Evolutionary conservation across 2,888 invertebrate species (phyloP).

Genomic region (Campoplex nolae): DNA sequence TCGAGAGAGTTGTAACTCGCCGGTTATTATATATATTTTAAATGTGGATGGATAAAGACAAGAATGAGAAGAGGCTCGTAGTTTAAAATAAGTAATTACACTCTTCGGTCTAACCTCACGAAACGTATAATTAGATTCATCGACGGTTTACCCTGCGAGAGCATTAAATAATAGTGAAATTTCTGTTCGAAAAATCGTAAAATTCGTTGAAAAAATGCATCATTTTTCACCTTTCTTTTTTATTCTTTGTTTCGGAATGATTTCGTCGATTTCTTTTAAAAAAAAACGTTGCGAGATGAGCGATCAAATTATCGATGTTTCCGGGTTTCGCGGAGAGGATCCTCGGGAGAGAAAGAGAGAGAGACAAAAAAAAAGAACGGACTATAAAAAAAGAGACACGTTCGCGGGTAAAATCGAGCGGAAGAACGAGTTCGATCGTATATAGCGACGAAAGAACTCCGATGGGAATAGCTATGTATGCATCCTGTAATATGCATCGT

Average conservation of each 20-base stretch:
- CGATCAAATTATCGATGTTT: neutral
- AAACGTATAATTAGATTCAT: neutral
- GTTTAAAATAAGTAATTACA: neutral
- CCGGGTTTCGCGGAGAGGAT: conserved; percentile 32
- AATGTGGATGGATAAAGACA: neutral
- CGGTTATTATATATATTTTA: conserved; percentile 18
- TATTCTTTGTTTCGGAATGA: neutral
- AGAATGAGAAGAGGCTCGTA: neutral
- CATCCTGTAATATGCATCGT: conserved; percentile 21
- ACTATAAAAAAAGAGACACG: no score
- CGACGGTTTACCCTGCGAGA: neutral
- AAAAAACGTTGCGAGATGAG: neutral
- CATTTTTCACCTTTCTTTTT: neutral
- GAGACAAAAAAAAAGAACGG: neutral
- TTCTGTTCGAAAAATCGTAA: no score
- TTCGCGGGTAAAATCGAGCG: conserved; percentile 38
- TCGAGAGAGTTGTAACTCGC: neutral
- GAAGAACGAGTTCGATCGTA: conserved; percentile 51
- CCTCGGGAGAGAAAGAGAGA: neutral
- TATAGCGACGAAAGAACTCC: neutral
- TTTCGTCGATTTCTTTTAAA: no score
- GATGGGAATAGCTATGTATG: neutral
- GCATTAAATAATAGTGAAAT: no score
- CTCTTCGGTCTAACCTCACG: neutral
- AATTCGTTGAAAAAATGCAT: no score